Percentiles rank a stretch among this genome's conserved stretches.
Conservation (phyloP, 92 coral and sea anemone genomes). For the Palythoa grandis region DNA sequence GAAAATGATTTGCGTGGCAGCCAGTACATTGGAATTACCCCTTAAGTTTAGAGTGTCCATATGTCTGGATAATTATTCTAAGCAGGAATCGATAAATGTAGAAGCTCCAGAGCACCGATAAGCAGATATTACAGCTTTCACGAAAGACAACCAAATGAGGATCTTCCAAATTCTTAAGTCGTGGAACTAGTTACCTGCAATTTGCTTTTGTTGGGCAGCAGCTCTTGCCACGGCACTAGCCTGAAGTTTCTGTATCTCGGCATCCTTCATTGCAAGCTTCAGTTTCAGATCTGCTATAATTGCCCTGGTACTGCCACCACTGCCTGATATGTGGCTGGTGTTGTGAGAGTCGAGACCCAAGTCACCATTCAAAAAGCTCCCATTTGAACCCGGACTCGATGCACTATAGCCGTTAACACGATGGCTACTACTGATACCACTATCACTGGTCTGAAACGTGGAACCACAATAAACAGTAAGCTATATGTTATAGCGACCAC, state of each 20-base stretch:
- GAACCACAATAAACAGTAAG: neutral
- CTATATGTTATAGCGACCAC: neutral
- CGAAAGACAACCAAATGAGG: too few relatives aligned
- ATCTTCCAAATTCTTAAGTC: neutral
- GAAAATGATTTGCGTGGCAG: too few relatives aligned
- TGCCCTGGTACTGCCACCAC: constrained; percentile 84
- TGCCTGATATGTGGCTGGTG: constrained; percentile 68
- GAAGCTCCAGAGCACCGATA: too few relatives aligned
- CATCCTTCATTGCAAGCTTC: constrained; percentile 88
- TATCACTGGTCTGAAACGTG: constrained; percentile 76
- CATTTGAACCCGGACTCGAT: constrained; percentile 75
- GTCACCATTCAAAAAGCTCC: constrained; percentile 82
- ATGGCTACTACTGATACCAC: constrained; percentile 84
- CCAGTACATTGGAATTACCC: too few relatives aligned
- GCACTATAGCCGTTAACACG: constrained; percentile 73
- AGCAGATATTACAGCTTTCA: too few relatives aligned
- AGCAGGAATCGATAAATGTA: too few relatives aligned
- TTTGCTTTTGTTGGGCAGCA: constrained; percentile 90
- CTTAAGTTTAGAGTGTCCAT: too few relatives aligned
- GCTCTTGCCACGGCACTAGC: constrained; percentile 92
- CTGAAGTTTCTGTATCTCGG: constrained; percentile 91
- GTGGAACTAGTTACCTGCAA: constrained; percentile 67
- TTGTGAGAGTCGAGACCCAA: constrained; percentile 52
- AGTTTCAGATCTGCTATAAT: constrained; percentile 86
- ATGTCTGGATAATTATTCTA: too few relatives aligned